Evolutionary conservation across 2,113 vertebrate genomes (phyloP), one percentile per base, ranked within the genome.

Genomic region (Xenopus borealis): DNA sequence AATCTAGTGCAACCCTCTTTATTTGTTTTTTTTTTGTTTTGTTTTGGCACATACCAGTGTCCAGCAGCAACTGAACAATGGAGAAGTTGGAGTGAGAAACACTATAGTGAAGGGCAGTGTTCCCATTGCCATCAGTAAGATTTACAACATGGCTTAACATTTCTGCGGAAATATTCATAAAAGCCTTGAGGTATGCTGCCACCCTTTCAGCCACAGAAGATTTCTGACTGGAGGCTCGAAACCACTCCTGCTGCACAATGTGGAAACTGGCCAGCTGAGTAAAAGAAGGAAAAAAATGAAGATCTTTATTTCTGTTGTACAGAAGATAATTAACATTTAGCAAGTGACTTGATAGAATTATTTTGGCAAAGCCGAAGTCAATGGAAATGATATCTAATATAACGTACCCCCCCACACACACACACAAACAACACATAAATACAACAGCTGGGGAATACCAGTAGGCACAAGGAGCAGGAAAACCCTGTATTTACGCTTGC

Each of bases 91-190:
- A 97, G 82, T 98, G 96, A 1, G 97, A 98, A 62, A 98, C 94
- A 0, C 95, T 98, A 89, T 98, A 98, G 89, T 98, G 97, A 33
- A 98, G 88, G 44, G 96, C 96, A 0, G 95, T 97, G 91, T 98
- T 98, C 46, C 97, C 96, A 0, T 98, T 98, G 23, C 94, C 92
- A 0, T 98, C 97, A 0, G 90, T 92, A 90, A 98, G 92, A 88
- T 98, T 98, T 81, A 98, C 92, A 9, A 98, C 85, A 0, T 96
- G 92, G 4, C 85, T 78, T 86, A 96, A 84, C 70, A 98, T 86
- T 13, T 84, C 80, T 0, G 91, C 83, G 0, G 96, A 96, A 80
- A 96, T 78, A 80, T 92, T 90, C 0, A 88, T 86, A 69, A 96
- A 90, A 0, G 92, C 93, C 82, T 92, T 88, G 77, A 98, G 87